phyloP scores from a whole-genome alignment of 1,140 invertebrate genomes.

The Formica exsecta region DNA sequence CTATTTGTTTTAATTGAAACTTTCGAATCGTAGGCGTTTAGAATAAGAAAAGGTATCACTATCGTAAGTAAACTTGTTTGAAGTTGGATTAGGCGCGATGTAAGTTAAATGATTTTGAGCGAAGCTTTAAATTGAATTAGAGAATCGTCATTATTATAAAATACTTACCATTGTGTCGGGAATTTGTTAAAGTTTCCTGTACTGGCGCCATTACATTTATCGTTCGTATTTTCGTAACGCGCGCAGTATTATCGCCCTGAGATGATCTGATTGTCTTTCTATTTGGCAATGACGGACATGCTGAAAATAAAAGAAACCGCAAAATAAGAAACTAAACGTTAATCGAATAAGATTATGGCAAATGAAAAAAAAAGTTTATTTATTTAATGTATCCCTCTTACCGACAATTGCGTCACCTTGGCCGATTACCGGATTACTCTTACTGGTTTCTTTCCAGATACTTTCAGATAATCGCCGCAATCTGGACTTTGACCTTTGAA shows the following conservation, averaged over 20 bases:
- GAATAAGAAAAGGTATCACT: conserved; percentile 10
- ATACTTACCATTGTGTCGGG: conserved; percentile 59
- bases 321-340: not conserved
- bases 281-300: conserved; percentile 45
- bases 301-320: conserved; percentile 26
- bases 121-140: not conserved
- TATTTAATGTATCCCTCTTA: conserved; percentile 67
- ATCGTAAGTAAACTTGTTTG: not conserved
- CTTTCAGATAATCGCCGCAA: conserved; percentile 82
- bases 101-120: not conserved
- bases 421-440: conserved; percentile 61
- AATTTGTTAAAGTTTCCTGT: conserved; percentile 29
- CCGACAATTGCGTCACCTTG: conserved; percentile 75
- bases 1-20: not conserved
- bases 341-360: not conserved
- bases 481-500: conserved; percentile 83
- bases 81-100: not conserved
- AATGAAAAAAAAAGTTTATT: not conserved
- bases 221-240: conserved; percentile 41
- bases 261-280: conserved; percentile 60
- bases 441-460: conserved; percentile 79
- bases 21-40: not conserved
- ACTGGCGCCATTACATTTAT: conserved; percentile 27
- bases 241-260: conserved; percentile 54
- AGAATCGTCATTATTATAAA: not conserved